These are phyloP conservation scores for Ectemnius continuus DNA, from an alignment of 2,888 invertebrate genomes.

Conservation along the genomic window DNA sequence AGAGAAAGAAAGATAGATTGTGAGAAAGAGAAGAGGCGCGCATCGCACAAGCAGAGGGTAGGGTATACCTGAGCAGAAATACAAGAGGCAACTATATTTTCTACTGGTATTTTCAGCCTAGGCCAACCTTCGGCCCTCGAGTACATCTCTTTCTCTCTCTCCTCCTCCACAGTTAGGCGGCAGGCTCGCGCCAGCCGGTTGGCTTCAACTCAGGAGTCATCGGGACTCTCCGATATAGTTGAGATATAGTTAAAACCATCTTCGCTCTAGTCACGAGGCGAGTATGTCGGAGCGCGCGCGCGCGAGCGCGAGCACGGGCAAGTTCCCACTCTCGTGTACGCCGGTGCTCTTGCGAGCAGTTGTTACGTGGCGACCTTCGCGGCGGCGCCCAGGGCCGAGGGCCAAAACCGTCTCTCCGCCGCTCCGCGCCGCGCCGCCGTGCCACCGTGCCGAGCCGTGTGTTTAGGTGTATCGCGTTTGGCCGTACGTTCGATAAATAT, in stretches of 20 bases:
- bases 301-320: conserved; percentile 32
- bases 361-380: conserved; percentile 69
- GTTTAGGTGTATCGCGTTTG: conserved; percentile 59
- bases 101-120: conserved; percentile 74
- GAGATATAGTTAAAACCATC: conserved; percentile 28
- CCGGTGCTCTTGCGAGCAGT: conserved; percentile 32
- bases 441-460: conserved; percentile 16
- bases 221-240: conserved; percentile 60
- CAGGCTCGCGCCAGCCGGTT: conserved; percentile 23
- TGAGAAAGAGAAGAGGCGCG: conserved; percentile 1
- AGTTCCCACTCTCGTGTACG: conserved; percentile 24
- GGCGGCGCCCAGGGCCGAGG: conserved; percentile 69
- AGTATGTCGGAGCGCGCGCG: no score
- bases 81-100: conserved; percentile 68
- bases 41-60: conserved; percentile 11
- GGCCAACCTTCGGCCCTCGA: conserved; percentile 70
- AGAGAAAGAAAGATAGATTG: background rate
- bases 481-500: conserved; percentile 64
- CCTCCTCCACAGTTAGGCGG: background rate
- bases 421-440: no score
- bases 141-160: conserved; percentile 43
- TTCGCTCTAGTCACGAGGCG: no score
- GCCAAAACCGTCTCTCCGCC: conserved; percentile 67
- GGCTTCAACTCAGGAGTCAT: conserved; percentile 42
- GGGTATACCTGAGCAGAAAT: conserved; percentile 52